Percentiles rank a stretch among this genome's conserved stretches.
Evolutionary conservation across 2,797 vertebrate species (phyloP).

Genomic region (Apodemus agrarius): DNA sequence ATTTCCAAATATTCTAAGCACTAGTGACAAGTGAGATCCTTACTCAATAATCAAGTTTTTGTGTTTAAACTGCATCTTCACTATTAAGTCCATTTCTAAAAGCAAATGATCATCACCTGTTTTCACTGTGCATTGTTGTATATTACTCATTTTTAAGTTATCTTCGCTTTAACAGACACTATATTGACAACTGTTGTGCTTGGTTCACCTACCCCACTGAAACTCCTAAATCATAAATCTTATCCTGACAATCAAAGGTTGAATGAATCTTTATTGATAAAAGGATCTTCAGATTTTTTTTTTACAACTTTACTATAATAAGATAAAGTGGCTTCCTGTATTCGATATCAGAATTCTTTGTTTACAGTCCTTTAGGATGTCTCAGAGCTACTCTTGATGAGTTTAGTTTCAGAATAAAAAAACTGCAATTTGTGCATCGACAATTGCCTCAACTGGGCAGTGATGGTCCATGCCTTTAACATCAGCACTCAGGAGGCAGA

Average conservation of each 20-base stretch:
- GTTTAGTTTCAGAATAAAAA: not conserved
- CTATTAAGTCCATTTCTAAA: conserved; percentile 32
- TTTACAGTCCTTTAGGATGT: conserved; percentile 21
- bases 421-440: not conserved
- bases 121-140: not conserved
- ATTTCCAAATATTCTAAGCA: conserved; percentile 31
- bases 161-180: not conserved
- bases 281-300: not conserved
- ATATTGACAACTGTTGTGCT: conserved; percentile 7
- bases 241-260: conserved; percentile 10
- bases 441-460: not conserved
- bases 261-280: not conserved
- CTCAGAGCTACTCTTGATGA: not conserved
- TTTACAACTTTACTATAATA: conserved; percentile 31
- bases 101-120: conserved; percentile 25
- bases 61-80: conserved; percentile 1
- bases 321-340: conserved; percentile 6
- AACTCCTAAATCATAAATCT: not conserved
- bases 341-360: not conserved
- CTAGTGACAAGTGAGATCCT: not conserved
- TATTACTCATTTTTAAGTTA: not conserved
- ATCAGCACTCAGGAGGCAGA: not conserved
- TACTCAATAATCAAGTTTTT: not conserved
- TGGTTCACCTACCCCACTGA: not conserved
- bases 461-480: not conserved